phyloP scores from a whole-genome alignment of 2,113 vertebrate species.

The Chaetops frenatus region DNA sequence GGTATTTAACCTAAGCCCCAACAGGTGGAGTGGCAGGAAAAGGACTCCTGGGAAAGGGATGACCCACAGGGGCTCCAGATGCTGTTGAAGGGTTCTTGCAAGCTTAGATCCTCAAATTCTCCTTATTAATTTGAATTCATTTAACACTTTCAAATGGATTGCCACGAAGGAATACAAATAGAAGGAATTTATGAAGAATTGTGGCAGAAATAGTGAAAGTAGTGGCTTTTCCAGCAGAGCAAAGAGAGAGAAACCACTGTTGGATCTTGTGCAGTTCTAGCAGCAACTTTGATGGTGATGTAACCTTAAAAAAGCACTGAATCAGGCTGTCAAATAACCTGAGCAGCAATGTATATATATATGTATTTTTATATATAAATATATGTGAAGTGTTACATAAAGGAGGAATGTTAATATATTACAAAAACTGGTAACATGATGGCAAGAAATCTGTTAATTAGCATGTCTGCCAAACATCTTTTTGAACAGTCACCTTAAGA shows the following conservation, averaged over 20 bases:
- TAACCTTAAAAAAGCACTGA: not conserved
- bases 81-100: not conserved
- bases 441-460: constrained; percentile 30
- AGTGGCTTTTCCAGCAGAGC: not conserved
- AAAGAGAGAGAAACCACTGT: not conserved
- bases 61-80: not conserved
- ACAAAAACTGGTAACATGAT: not conserved
- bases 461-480: not conserved
- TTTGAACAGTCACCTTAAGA: not conserved
- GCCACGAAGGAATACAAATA: not conserved
- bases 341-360: not conserved
- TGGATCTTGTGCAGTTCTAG: not conserved
- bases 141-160: not conserved
- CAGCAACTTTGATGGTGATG: not conserved
- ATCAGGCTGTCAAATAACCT: not conserved
- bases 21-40: not conserved
- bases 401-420: not conserved
- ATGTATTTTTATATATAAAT: not conserved
- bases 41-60: not conserved
- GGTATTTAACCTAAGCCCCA: not conserved
- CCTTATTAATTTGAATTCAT: not conserved
- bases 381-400: not conserved
- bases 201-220: not conserved
- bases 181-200: not conserved
- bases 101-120: not conserved